Evolutionary conservation across 64 coral and sea anemone species (phyloP).

Genomic region (Hydrozoanthus tunicans): DNA sequence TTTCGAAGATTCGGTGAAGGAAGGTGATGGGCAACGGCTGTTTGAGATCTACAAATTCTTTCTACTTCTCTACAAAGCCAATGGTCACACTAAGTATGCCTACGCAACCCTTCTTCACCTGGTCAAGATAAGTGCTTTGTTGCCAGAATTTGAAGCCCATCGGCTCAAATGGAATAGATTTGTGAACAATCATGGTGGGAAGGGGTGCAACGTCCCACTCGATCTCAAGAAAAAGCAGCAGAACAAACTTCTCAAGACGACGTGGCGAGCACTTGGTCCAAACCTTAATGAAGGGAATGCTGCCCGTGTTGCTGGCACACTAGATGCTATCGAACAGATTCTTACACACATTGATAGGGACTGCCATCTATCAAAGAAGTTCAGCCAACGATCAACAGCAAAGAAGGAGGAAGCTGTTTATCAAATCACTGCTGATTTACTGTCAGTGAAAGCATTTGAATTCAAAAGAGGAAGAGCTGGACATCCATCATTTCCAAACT

Average conservation of each 20-base stretch:
- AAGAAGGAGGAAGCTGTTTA: slow-evolving; percentile 20
- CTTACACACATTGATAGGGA: neutral
- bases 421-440: neutral
- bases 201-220: neutral
- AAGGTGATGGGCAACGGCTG: slow-evolving; percentile 1
- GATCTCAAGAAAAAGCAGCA: slow-evolving; percentile 20
- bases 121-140: neutral
- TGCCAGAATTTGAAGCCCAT: slow-evolving; percentile 4
- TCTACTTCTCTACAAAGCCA: neutral
- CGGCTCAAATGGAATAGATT: slow-evolving; percentile 20
- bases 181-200: neutral
- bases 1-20: slow-evolving; percentile 51
- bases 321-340: neutral
- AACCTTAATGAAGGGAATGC: slow-evolving; percentile 22
- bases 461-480: neutral
- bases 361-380: neutral
- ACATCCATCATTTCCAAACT: slow-evolving; percentile 3
- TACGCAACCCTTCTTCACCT: neutral
- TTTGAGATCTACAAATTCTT: slow-evolving; percentile 37
- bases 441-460: neutral
- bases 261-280: slow-evolving; percentile 13
- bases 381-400: too few species aligned
- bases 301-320: neutral
- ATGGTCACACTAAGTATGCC: slow-evolving; percentile 3
- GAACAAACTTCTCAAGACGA: neutral